Conservation (phyloP, 2,113 vertebrate species). For the Nannospalax galili region DNA sequence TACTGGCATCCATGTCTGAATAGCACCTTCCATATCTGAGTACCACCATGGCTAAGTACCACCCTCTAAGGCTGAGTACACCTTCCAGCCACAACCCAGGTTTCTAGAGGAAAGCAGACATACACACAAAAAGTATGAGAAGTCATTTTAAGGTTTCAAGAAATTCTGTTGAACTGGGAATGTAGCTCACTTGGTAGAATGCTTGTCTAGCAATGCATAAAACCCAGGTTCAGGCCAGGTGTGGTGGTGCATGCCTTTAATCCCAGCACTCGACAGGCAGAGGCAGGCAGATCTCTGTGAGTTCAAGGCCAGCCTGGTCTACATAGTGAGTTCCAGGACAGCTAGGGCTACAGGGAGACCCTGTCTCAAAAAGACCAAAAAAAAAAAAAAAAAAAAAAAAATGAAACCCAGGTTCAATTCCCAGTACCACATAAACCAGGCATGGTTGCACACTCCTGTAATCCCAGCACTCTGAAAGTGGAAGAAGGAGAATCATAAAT, state of each 20-base stretch:
- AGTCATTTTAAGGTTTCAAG: slow-evolving; percentile 7
- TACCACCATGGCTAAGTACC: background rate
- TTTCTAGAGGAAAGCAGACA: background rate
- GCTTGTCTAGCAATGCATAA: background rate
- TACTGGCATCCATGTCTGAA: too few relatives aligned
- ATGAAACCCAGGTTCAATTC: slow-evolving; percentile 55
- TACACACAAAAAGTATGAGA: background rate
- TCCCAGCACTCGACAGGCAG: background rate
- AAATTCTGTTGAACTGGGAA: background rate
- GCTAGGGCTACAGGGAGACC: too few relatives aligned
- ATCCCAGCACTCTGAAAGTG: background rate
- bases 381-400: background rate
- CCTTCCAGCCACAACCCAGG: background rate
- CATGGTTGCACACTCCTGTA: too few relatives aligned
- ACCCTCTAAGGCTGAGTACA: too few relatives aligned
- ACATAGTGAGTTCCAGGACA: too few relatives aligned
- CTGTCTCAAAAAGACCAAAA: too few relatives aligned
- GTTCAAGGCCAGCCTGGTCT: background rate
- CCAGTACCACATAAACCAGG: background rate
- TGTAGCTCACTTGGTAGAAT: background rate
- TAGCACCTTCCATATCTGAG: too few relatives aligned
- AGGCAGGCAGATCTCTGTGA: background rate
- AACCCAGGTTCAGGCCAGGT: background rate
- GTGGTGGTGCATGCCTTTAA: background rate
- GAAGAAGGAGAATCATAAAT: background rate